Evolutionary conservation across 2,113 vertebrate species (phyloP), one percentile per base, ranked within the genome.

Genomic region (Leptodactylus fuscus): DNA sequence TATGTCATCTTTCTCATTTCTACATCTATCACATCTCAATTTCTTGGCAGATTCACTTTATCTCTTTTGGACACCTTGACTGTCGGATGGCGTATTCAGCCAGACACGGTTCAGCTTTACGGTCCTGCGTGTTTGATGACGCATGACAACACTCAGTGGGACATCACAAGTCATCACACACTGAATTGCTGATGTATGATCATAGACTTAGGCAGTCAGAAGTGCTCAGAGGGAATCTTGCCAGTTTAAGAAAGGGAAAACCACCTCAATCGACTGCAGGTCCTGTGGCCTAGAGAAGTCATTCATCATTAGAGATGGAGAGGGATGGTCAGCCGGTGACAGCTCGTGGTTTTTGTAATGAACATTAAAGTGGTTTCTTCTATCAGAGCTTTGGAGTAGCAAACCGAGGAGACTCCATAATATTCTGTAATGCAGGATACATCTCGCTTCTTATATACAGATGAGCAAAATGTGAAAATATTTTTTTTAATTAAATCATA

Each of bases 131-230:
- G 75, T 78, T 78, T 78, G 75, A 78, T 78, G 76, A 79, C 76
- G 76, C 76, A 58, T 79, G 76, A 79, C 76, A 78, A 78, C 75
- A 36, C 49, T 34, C 76, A 79, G 51, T 79, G 76, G 49, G 27
- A 58, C 76, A 79, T 79, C 51, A 38, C 76, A 58, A 79, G 51
- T 55, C 76, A 79, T 79, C 76, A 58, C 11, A 58, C 29, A 36
- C 76, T 79, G 76, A 79, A 58, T 41, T 12, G 34, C 51, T 78
- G 48, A 55, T 78, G 51, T 58, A 55, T 78, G 75, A 48, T 75
- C 71, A 75, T 75, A 18, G 71, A 75, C 10, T 34, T 38, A 55
- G 32, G 49, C 49, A 78, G 49, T 78, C 29, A 36, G 75, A 36
- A 55, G 22, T 22, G 18, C n/a, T 60, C 51, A 55, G 18, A 78